Evolutionary conservation across 2,888 invertebrate species (phyloP).

Genomic region (Philhelius pedissequus): DNA sequence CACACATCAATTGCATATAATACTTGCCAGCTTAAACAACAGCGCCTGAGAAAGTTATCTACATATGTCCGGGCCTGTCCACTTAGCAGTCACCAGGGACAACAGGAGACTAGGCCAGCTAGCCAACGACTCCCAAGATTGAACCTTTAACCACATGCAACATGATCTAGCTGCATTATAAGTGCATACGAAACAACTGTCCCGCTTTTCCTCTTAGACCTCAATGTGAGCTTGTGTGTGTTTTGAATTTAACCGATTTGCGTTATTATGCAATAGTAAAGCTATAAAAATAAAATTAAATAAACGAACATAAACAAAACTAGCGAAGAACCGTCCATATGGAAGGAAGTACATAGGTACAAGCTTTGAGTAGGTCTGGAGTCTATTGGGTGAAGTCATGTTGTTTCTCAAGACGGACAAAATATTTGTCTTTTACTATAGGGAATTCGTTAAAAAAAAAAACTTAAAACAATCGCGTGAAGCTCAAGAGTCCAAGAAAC

Average conservation of each 20-base stretch:
- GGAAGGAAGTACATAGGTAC: constrained; percentile 36
- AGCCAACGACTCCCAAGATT: constrained; percentile 11
- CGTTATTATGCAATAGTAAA: constrained; percentile 51
- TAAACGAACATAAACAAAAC: constrained; percentile 46
- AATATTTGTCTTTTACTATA: not conserved
- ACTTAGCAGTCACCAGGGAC: not conserved
- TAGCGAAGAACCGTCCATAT: constrained; percentile 19
- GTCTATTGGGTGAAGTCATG: constrained; percentile 17
- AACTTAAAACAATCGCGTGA: not conserved
- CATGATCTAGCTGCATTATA: constrained; percentile 37
- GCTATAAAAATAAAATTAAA: constrained; percentile 59
- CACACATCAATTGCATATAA: accelerated
- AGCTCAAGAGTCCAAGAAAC: not conserved
- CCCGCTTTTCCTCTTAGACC: constrained; percentile 9
- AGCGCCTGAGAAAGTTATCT: not conserved
- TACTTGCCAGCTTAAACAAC: not conserved
- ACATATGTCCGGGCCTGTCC: not conserved
- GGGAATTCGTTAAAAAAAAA: not conserved
- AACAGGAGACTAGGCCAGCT: constrained; percentile 24
- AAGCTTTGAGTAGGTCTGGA: constrained; percentile 24
- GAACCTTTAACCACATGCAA: constrained; percentile 54
- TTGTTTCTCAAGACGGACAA: constrained; percentile 13
- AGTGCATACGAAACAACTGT: constrained; percentile 12
- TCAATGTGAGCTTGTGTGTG: constrained; percentile 3
- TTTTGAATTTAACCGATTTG: constrained; percentile 56